Evolutionary conservation across 2,888 invertebrate genomes (phyloP).

Genomic region (Lithophane leautieri): DNA sequence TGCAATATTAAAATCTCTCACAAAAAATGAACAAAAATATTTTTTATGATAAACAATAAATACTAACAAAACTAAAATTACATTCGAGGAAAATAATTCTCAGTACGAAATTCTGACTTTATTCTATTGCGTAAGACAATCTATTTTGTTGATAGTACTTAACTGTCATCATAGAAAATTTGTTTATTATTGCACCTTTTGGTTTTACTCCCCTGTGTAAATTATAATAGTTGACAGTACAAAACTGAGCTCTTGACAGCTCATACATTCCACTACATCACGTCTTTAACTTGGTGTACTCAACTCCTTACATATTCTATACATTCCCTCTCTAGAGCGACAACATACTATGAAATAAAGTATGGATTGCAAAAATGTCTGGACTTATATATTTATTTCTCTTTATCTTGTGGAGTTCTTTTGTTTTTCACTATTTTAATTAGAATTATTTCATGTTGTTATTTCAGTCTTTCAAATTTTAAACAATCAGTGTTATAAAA

Average conservation of each 20-base stretch:
- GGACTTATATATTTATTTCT: neutral
- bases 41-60: neutral
- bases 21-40: no score
- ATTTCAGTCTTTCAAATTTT: neutral
- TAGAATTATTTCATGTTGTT: neutral
- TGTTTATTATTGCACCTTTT: constrained; percentile 50
- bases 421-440: neutral
- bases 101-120: neutral
- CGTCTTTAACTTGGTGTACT: constrained; percentile 1
- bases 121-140: neutral
- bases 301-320: neutral
- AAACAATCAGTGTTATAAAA: neutral
- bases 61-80: neutral
- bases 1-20: constrained; percentile 40
- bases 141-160: constrained; percentile 5
- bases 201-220: constrained; percentile 48
- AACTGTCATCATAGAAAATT: neutral
- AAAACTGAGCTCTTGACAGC: constrained; percentile 41
- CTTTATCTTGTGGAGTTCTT: neutral
- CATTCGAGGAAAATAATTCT: neutral
- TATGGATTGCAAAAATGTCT: constrained; percentile 12
- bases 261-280: constrained; percentile 39
- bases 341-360: constrained; percentile 23
- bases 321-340: constrained; percentile 48
- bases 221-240: constrained; percentile 64